Conservation (phyloP, 1,140 invertebrate species). For the Homalodisca vitripennis region DNA sequence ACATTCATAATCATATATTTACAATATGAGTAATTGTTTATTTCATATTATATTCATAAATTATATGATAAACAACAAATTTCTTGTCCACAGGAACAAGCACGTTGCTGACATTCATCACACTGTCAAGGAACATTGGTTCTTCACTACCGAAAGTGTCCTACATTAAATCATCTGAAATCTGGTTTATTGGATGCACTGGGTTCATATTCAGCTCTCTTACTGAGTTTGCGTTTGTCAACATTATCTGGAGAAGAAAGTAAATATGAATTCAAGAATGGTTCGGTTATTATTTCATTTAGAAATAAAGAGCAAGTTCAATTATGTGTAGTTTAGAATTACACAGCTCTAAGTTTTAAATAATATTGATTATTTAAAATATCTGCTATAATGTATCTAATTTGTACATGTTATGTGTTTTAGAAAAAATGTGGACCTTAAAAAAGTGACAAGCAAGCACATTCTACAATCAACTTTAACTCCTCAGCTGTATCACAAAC, state of each 20-base stretch:
- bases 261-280: conserved; percentile 48
- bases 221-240: conserved; percentile 86
- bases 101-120: conserved; percentile 84
- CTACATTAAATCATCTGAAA: conserved; percentile 87
- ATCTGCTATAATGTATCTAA: background rate
- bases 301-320: background rate
- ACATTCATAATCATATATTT: no score
- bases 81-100: conserved; percentile 63
- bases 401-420: conserved; percentile 36
- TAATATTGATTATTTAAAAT: background rate
- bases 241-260: conserved; percentile 82
- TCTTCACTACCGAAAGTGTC: conserved; percentile 85
- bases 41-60: no score
- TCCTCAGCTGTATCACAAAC: conserved; percentile 63
- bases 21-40: no score
- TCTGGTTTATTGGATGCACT: conserved; percentile 83
- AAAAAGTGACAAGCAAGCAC: conserved; percentile 80
- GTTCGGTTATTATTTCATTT: background rate
- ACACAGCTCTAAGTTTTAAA: background rate
- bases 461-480: conserved; percentile 80
- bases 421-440: conserved; percentile 76
- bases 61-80: no score
- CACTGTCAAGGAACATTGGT: conserved; percentile 75
- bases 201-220: conserved; percentile 82
- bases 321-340: background rate